These are phyloP conservation scores for Sphaeridia pumilis DNA, from an alignment of 2,888 invertebrate species.

Conservation along the genomic window DNA sequence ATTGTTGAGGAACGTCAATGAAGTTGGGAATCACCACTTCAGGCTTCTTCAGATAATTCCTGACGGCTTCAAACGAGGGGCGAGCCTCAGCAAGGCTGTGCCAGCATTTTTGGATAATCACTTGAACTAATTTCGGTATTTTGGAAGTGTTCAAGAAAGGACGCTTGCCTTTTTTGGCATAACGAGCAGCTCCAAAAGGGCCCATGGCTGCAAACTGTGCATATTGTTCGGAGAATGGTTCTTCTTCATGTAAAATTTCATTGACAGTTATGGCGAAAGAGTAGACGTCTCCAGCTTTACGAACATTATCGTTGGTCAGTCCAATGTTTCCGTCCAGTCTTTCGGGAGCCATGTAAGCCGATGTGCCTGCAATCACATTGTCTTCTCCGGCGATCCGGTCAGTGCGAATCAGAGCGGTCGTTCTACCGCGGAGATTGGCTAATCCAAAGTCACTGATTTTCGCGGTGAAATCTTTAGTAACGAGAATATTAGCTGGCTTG, in stretches of 20 bases:
- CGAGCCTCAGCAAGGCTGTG: background rate
- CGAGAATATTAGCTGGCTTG: constrained; percentile 16
- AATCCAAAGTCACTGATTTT: constrained; percentile 20
- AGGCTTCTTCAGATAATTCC: background rate
- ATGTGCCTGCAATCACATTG: constrained; percentile 13
- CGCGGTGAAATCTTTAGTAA: constrained; percentile 12
- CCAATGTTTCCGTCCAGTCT: background rate
- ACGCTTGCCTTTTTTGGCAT: constrained; percentile 14
- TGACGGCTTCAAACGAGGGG: background rate
- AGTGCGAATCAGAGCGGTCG: background rate
- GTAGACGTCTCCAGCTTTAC: constrained; percentile 8
- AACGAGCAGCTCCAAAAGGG: constrained; percentile 13
- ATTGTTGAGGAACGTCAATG: background rate
- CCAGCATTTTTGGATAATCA: constrained; percentile 14
- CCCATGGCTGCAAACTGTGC: constrained; percentile 10
- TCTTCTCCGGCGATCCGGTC: constrained; percentile 7
- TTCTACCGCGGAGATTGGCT: constrained; percentile 10
- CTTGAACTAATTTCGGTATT: background rate
- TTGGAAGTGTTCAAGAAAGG: constrained; percentile 4
- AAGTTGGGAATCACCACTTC: background rate
- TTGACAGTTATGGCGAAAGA: constrained; percentile 17
- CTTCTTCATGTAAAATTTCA: constrained; percentile 18
- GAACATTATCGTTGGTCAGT: background rate
- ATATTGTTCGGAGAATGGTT: constrained; percentile 12
- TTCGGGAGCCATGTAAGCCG: constrained; percentile 21